phyloP scores from a whole-genome alignment of 2,888 invertebrate genomes.

The Subacronicta megacephala region DNA sequence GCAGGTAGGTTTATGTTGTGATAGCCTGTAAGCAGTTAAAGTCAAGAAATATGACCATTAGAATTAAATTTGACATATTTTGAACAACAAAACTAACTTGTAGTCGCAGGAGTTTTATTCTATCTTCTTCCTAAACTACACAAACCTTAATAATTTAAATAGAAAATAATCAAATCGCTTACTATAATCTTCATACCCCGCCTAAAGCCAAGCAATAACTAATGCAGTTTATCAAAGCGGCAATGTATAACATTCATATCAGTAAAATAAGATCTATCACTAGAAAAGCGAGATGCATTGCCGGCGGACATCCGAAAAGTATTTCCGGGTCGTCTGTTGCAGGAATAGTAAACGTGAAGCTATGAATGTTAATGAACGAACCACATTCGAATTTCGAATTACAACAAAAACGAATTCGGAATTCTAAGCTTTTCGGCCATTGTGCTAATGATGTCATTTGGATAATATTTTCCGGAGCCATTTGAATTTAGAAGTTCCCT shows the following conservation, averaged over 20 bases:
- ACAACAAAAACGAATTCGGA: slow-evolving; percentile 28
- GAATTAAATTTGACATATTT: too few species aligned
- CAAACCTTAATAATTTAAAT: slow-evolving; percentile 10
- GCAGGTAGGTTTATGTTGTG: too few species aligned
- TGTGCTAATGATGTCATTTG: slow-evolving; percentile 27
- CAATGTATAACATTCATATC: slow-evolving; percentile 45
- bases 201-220: slow-evolving; percentile 33
- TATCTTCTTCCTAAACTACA: neutral
- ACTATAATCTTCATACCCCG: slow-evolving; percentile 23
- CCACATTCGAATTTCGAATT: slow-evolving; percentile 31
- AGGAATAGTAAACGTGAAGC: slow-evolving; percentile 56
- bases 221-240: slow-evolving; percentile 35
- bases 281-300: slow-evolving; percentile 64
- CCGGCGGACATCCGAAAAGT: slow-evolving; percentile 80
- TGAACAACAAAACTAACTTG: too few species aligned
- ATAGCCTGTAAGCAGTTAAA: too few species aligned
- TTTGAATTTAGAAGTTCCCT: slow-evolving; percentile 18
- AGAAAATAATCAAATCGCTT: slow-evolving; percentile 21
- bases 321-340: slow-evolving; percentile 74
- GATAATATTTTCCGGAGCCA: neutral
- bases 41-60: too few species aligned
- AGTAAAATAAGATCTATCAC: slow-evolving; percentile 59
- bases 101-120: too few species aligned
- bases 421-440: slow-evolving; percentile 27
- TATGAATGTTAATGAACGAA: slow-evolving; percentile 59